phyloP scores from a whole-genome alignment of 2,888 invertebrate species.

The Aradus depressus region DNA sequence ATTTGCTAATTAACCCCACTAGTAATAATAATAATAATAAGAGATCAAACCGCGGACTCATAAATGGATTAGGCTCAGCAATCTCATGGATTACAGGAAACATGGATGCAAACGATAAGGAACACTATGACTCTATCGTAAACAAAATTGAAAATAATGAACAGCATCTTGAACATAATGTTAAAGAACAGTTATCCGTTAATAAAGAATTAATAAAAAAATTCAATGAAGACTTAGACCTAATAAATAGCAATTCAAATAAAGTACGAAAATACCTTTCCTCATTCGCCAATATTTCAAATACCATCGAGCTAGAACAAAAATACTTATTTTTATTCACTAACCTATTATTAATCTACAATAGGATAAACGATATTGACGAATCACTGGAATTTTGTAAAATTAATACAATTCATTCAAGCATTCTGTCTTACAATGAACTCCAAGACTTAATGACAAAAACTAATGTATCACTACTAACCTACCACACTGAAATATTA shows the following conservation, averaged over 20 bases:
- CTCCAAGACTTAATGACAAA: not conserved
- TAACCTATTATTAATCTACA: no score
- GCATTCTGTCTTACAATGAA: conserved; percentile 1
- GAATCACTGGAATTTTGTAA: conserved; percentile 6
- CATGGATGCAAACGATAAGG: conserved; percentile 16
- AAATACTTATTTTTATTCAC: no score
- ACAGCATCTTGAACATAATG: conserved; percentile 11
- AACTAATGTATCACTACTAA: not conserved
- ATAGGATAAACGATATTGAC: conserved; percentile 1
- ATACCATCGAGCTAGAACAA: no score
- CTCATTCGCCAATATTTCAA: no score
- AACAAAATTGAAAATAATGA: conserved; percentile 13
- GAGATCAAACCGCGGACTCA: conserved; percentile 12
- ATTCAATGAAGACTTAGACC: conserved; percentile 7
- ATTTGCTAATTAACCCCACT: not conserved
- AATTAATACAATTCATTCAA: not conserved
- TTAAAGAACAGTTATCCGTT: conserved; percentile 11
- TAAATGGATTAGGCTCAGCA: no score
- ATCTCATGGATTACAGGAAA: conserved; percentile 14
- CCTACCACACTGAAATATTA: conserved; percentile 1
- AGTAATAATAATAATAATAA: not conserved
- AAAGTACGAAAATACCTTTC: no score
- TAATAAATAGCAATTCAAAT: conserved; percentile 1
- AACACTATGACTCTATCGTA: conserved; percentile 12
- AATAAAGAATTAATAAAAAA: conserved; percentile 15